Evolutionary conservation across 1,140 invertebrate species (phyloP).

Genomic region (silkworm (Bombyx mori)): DNA sequence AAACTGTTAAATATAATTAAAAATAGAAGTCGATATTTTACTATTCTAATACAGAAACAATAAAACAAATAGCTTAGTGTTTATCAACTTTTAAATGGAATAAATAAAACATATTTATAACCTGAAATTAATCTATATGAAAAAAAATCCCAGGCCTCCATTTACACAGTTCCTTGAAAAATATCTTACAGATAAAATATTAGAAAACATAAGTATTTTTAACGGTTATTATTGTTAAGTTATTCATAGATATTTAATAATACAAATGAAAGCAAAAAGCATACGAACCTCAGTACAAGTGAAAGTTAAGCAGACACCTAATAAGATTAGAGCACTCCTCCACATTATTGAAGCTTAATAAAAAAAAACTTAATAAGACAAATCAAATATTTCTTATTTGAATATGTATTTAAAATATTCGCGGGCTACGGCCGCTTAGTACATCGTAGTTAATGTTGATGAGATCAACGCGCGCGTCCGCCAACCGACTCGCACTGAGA

Average conservation of each 20-base stretch:
- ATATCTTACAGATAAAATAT: not conserved
- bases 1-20: no score
- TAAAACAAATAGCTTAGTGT: no score
- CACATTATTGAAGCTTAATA: constrained; percentile 42
- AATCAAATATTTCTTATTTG: constrained; percentile 23
- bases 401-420: constrained; percentile 43
- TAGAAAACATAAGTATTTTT: not conserved
- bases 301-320: constrained; percentile 43
- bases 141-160: no score
- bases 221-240: not conserved
- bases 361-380: constrained; percentile 23
- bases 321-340: constrained; percentile 47
- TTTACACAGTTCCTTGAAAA: not conserved
- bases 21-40: no score
- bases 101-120: no score
- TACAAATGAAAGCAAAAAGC: constrained; percentile 14
- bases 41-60: no score
- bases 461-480: constrained; percentile 46
- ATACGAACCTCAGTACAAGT: constrained; percentile 49
- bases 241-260: constrained; percentile 1
- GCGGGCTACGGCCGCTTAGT: constrained; percentile 37
- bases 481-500: constrained; percentile 52
- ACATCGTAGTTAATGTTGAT: constrained; percentile 27
- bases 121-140: no score
- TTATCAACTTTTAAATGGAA: no score